Evolutionary conservation across 2,888 invertebrate species (phyloP).

Genomic region (Mamestra brassicae): DNA sequence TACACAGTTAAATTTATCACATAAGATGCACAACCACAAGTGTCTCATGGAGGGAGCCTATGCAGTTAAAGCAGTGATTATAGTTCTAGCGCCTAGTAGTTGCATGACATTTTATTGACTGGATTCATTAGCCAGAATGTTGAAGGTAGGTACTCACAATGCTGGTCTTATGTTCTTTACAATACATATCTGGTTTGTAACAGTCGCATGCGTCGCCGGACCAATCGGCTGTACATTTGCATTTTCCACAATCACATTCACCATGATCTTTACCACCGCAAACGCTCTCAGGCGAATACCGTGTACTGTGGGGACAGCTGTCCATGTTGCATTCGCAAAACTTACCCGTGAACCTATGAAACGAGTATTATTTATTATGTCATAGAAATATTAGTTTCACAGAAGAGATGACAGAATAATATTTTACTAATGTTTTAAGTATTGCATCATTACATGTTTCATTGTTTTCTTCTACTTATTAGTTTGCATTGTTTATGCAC

Average conservation of each 20-base stretch:
- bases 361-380: background rate
- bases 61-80: background rate
- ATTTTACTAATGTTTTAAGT: background rate
- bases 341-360: constrained; percentile 72
- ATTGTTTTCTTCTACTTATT: background rate
- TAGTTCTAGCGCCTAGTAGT: background rate
- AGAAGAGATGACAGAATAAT: background rate
- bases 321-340: constrained; percentile 81
- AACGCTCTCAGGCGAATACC: constrained; percentile 45
- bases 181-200: constrained; percentile 54
- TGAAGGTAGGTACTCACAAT: constrained; percentile 64
- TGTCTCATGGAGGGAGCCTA: background rate
- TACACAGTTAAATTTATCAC: too few species aligned
- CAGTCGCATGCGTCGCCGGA: constrained; percentile 84
- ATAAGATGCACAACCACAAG: too few species aligned
- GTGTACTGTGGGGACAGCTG: constrained; percentile 72
- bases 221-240: constrained; percentile 86
- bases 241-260: constrained; percentile 92
- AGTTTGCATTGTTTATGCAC: background rate
- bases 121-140: background rate
- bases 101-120: background rate
- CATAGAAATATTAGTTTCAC: background rate
- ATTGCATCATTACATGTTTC: background rate
- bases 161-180: constrained; percentile 61
- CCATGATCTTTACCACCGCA: constrained; percentile 91